Conservation (phyloP, 2,888 invertebrate genomes). For the Meloe dianella region DNA sequence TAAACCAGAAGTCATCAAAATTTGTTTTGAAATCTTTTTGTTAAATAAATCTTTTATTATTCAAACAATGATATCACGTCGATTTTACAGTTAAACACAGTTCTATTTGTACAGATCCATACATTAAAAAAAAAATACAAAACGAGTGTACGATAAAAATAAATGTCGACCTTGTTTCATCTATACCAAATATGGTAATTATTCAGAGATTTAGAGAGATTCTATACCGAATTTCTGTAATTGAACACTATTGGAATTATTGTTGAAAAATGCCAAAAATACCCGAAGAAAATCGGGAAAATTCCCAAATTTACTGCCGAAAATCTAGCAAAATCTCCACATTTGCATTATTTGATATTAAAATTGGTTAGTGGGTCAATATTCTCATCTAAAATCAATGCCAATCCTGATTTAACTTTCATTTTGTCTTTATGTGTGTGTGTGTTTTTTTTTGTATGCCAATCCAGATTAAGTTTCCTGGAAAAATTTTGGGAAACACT, state of each 20-base stretch:
- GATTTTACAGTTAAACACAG: not conserved
- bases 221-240: slow-evolving; percentile 12
- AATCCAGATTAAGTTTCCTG: not conserved
- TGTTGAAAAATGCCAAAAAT: not conserved
- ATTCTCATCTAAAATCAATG: slow-evolving; percentile 32
- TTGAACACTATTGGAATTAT: not conserved
- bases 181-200: slow-evolving; percentile 12
- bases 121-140: not conserved
- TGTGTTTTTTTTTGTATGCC: not conserved
- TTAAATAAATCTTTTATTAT: not conserved
- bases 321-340: not conserved
- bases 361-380: slow-evolving; percentile 33
- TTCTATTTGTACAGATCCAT: not conserved
- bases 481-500: slow-evolving; percentile 37
- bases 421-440: too few species aligned
- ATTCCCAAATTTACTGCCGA: not conserved
- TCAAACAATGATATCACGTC: slow-evolving; percentile 6
- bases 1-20: not conserved
- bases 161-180: slow-evolving; percentile 29
- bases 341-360: not conserved
- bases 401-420: slow-evolving; percentile 29
- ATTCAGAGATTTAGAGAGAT: not conserved
- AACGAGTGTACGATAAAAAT: slow-evolving; percentile 14
- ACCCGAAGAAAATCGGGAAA: not conserved
- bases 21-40: not conserved